phyloP scores from a whole-genome alignment of 2,888 invertebrate species.

The Cataglyphis rosenhaueri region DNA sequence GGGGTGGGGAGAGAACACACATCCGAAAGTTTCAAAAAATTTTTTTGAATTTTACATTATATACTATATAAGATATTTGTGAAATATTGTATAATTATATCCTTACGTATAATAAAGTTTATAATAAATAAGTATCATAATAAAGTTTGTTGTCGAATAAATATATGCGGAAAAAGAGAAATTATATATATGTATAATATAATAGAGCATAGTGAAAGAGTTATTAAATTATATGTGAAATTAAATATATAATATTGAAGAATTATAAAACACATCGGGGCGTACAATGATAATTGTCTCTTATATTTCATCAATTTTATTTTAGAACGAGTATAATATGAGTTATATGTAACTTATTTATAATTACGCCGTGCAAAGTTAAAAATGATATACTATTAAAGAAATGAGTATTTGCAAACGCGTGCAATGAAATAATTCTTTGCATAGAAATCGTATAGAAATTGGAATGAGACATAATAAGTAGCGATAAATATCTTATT shows the following conservation, averaged over 20 bases:
- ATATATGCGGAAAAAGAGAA: background rate
- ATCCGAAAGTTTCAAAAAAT: background rate
- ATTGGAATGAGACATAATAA: background rate
- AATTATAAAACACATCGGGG: background rate
- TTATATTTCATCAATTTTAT: background rate
- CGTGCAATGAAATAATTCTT: background rate
- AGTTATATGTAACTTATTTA: background rate
- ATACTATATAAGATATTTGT: background rate
- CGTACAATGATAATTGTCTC: background rate
- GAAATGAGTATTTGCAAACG: background rate
- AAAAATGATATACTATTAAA: background rate
- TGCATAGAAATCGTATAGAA: background rate
- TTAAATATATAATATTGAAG: constrained; percentile 1
- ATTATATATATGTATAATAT: background rate
- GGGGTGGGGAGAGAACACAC: background rate
- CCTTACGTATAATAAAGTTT: too few species aligned
- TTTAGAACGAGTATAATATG: background rate
- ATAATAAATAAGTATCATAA: background rate
- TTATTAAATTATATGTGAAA: background rate
- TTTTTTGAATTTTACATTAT: background rate
- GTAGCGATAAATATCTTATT: background rate
- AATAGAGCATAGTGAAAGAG: background rate
- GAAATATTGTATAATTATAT: background rate
- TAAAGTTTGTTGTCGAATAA: constrained; percentile 1
- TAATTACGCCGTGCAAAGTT: background rate